Percentiles rank a stretch among this genome's conserved stretches.
Conservation (phyloP, 37 sponge, comb jelly and placozoan genomes). For the Ianthella basta region DNA sequence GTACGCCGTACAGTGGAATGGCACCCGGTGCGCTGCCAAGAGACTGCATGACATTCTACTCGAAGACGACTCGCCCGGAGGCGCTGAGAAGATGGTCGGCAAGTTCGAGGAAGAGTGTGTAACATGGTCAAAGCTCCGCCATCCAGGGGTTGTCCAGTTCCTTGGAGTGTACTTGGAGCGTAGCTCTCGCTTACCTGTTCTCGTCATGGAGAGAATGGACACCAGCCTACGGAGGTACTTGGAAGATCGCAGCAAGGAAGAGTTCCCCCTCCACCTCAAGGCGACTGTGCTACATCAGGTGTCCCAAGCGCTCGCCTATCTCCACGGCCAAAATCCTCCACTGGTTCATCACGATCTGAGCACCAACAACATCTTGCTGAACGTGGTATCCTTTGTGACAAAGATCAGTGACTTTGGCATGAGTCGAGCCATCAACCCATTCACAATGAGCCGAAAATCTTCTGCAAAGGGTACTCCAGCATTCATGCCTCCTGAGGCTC, state of each 20-base stretch:
- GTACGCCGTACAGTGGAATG: background rate
- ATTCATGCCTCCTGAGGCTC: constrained; percentile 31
- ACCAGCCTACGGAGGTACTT: constrained; percentile 8
- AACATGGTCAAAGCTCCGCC: constrained; percentile 14
- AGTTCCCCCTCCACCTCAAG: constrained; percentile 22
- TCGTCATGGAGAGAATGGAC: constrained; percentile 24
- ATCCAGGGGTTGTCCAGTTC: constrained; percentile 14
- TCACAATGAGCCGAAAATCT: background rate
- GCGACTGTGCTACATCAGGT: constrained; percentile 3
- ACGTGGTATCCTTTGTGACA: background rate
- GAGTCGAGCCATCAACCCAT: background rate
- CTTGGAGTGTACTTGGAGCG: background rate
- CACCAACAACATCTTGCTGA: constrained; percentile 13
- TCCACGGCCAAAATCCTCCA: constrained; percentile 9
- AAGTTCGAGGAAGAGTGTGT: constrained; percentile 1
- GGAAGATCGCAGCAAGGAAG: background rate
- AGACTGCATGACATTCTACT: background rate
- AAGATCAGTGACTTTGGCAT: constrained; percentile 23
- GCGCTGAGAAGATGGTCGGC: background rate
- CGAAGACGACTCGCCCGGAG: no score
- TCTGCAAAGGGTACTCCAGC: background rate
- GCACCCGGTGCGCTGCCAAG: constrained; percentile 9
- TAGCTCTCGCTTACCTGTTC: background rate
- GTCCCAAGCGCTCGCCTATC: constrained; percentile 6
- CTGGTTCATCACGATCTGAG: constrained; percentile 7